phyloP scores from a whole-genome alignment of 2,888 invertebrate genomes.

The Chesias legatella region DNA sequence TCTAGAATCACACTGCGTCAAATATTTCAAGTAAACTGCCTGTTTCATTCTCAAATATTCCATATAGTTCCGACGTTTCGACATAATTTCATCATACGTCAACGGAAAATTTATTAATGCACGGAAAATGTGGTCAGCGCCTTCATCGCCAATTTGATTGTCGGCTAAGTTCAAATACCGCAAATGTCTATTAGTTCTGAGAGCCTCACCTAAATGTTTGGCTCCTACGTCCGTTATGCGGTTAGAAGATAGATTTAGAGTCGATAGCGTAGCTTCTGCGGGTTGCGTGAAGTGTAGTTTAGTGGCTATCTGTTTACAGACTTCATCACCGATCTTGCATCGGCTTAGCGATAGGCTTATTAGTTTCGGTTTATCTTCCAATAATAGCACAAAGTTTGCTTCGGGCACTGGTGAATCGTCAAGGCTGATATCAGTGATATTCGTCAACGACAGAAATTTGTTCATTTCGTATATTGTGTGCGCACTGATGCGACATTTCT shows the following conservation, averaged over 20 bases:
- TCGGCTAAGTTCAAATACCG: slow-evolving; percentile 56
- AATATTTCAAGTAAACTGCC: slow-evolving; percentile 19
- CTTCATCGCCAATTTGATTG: slow-evolving; percentile 50
- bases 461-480: slow-evolving; percentile 44
- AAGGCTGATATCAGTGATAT: slow-evolving; percentile 47
- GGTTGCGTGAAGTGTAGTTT: slow-evolving; percentile 34
- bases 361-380: slow-evolving; percentile 33
- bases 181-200: slow-evolving; percentile 55
- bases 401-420: slow-evolving; percentile 41
- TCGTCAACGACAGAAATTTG: slow-evolving; percentile 39
- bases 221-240: slow-evolving; percentile 54
- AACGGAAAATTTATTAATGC: slow-evolving; percentile 46
- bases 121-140: slow-evolving; percentile 42
- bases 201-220: slow-evolving; percentile 42
- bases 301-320: slow-evolving; percentile 39
- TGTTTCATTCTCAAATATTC: slow-evolving; percentile 30
- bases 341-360: slow-evolving; percentile 44
- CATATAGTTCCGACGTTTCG: slow-evolving; percentile 31
- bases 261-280: slow-evolving; percentile 38
- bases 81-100: slow-evolving; percentile 38
- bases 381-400: slow-evolving; percentile 40
- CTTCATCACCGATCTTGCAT: slow-evolving; percentile 47
- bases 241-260: slow-evolving; percentile 57
- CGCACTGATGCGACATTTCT: slow-evolving; percentile 35
- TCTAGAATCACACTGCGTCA: slow-evolving; percentile 18